A percentile compares a stretch with the other conserved stretches of the same genome.
Evolutionary conservation across 2,888 invertebrate genomes (phyloP).

Genomic region (Drosophila acutilabella): DNA sequence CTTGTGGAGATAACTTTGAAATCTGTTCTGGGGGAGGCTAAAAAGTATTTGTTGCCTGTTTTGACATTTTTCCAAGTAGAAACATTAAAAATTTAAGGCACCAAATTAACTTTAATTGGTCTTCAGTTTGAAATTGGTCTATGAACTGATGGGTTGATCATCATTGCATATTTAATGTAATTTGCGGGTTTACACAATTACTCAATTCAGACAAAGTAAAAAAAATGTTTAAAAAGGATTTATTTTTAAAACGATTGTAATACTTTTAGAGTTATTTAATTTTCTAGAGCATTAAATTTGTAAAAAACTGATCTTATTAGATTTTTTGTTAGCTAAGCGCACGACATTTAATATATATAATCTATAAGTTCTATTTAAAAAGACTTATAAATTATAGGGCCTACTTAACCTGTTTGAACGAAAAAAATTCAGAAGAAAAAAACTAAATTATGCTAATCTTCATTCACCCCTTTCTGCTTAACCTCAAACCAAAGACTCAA

Average conservation of each 20-base stretch:
- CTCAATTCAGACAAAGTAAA: too few relatives aligned
- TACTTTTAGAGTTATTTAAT: neutral
- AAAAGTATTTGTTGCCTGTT: constrained; percentile 22
- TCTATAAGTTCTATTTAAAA: too few relatives aligned
- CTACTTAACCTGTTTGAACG: too few relatives aligned
- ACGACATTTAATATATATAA: too few relatives aligned
- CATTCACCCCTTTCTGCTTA: constrained; percentile 14
- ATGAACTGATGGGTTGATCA: constrained; percentile 26
- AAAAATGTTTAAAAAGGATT: neutral
- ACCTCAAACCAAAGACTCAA: constrained; percentile 77
- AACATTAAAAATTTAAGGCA: constrained; percentile 56
- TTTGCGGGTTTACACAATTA: constrained; percentile 28
- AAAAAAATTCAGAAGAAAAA: too few relatives aligned
- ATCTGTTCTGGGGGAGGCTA: neutral
- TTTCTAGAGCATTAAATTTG: too few relatives aligned
- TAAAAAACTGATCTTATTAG: too few relatives aligned
- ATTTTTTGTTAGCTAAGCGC: too few relatives aligned
- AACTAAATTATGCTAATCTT: neutral
- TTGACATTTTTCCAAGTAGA: constrained; percentile 60
- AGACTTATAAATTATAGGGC: too few relatives aligned
- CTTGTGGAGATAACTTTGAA: constrained; percentile 9
- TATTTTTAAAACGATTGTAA: constrained; percentile 3
- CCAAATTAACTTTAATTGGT: constrained; percentile 66
- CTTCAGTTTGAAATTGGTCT: constrained; percentile 27
- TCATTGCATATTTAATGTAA: constrained; percentile 37